These are phyloP conservation scores for Brienomyrus brachyistius DNA, from an alignment of 2,113 vertebrate species.

Conservation along the genomic window DNA sequence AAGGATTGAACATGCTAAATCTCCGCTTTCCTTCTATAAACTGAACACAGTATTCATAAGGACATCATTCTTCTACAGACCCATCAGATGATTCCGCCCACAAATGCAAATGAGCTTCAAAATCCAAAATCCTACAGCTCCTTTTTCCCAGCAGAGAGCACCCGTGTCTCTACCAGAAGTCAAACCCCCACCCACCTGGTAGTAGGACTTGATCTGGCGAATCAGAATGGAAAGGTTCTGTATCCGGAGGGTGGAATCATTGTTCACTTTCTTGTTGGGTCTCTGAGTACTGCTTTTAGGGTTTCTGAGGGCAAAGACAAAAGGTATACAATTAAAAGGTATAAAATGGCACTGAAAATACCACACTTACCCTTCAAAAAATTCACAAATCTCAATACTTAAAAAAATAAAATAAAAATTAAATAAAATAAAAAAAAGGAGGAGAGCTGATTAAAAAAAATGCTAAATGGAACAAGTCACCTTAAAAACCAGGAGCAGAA, in stretches of 20 bases:
- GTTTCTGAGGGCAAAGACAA: constrained; percentile 64
- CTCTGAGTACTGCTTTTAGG: constrained; percentile 82
- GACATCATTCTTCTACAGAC: not conserved
- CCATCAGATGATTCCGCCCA: not conserved
- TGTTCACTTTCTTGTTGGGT: constrained; percentile 94
- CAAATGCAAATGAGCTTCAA: not conserved
- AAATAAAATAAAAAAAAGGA: too few relatives aligned
- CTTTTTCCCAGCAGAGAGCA: not conserved
- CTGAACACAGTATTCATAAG: not conserved
- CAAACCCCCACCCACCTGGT: constrained; percentile 76
- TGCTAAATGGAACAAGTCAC: not conserved
- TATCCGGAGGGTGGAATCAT: constrained; percentile 82
- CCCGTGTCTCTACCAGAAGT: not conserved
- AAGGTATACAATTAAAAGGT: not conserved
- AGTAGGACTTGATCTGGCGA: constrained; percentile 87
- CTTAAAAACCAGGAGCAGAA: not conserved
- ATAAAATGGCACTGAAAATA: not conserved
- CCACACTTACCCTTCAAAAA: not conserved
- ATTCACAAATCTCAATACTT: not conserved
- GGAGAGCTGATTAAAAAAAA: not conserved
- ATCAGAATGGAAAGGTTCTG: constrained; percentile 91
- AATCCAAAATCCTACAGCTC: not conserved
- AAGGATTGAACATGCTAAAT: not conserved
- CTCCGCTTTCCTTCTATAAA: not conserved
- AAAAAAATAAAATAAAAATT: not conserved